Evolutionary conservation across 1,140 invertebrate genomes (phyloP), one percentile per base, ranked within the genome.

Genomic region (Drosophila lini): DNA sequence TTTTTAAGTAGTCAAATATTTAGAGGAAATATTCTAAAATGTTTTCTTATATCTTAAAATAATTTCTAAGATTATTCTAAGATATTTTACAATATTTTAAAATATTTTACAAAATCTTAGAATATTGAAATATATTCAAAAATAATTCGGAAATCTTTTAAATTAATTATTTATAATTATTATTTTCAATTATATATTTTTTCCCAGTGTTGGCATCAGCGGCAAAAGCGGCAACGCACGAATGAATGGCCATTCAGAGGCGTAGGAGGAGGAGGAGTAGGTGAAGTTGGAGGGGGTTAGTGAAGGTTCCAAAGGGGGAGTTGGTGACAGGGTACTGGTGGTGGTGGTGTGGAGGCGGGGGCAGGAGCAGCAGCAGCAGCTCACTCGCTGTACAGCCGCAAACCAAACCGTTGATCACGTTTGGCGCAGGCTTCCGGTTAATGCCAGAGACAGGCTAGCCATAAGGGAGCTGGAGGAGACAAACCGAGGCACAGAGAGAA

Each of bases 401-500:
- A 70, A 85, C 63, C 81, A 65, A 91, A 90, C 90, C 62, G 85
- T 88, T 90, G 90, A 91, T 91, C 90, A 91, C 90, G 85, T 91
- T 91, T 91, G 90, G 90, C 85, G 85, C 81, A 91, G 90, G 90
- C 90, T 91, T 91, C 90, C 90, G 90, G 90, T 91, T 91, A 90
- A 91, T 89, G 81, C 57, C 74, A 68, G 53, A 58, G 62, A 61
- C 65, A 47, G 68, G 65, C 80, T 47, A 65, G 56, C 60, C 79
- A 74, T 69, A 79, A 79, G 80, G 69, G 69, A 85, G 78, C 63
- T 56, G 73, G 56, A 64, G 55, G 40, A 74, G 56, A 45, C 40
- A 36, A 55, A 2, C 45, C 28, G 32, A 7, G 52, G 48, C 62
- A 69, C 47, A 9, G 57, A 5, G 19, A 36, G 40, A 63, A 65